Evolutionary conservation across 2,113 vertebrate genomes (phyloP), one percentile per base, ranked within the genome.

Genomic region (Gavia stellata): DNA sequence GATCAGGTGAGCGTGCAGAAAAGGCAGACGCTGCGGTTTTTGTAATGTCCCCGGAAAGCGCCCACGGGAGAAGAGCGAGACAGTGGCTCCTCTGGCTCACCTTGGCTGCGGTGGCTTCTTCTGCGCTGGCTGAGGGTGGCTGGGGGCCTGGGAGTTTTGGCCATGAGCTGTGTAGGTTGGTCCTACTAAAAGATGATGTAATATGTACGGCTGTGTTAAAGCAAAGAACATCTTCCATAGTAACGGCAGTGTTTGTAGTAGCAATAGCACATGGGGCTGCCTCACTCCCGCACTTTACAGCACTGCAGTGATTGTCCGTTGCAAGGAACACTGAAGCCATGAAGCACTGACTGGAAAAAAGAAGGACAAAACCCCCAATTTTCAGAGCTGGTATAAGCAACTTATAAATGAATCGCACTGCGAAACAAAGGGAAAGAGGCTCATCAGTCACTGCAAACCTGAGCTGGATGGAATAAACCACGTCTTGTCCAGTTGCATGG

Each of bases 31-130:
- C 13, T 40, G 36, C 38, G 8, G 29, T 3, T 68, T 56, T 56
- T 55, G 20, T 40, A 44, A 28, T 1, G 0, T 67, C 40, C n/a
- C 26, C 3, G 1, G 36, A 31, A 56, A 82, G 29, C 0, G 0
- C 38, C n/a, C 40, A 26, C 1, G 19, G 19, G 11, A 49, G 49
- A 56, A 52, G 56, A 63, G 55, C 0, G 4, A 62, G 62, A 16
- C 53, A 24, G 42, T 2, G 23, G 15, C 77, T 81, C 24, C 17
- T 18, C 73, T 38, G 73, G 58, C 58, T 79, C 34, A 25, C 18
- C n/a, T 38, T 7, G 25, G 47, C 68, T 24, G 9, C 1, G 3
- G 36, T 23, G 33, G 59, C 33, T 52, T 33, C 28, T 34, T 52
- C 45, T 44, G 77, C 53, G 47, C 61, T 61, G 68, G 40, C 59